Conservation (phyloP, 2,113 vertebrate species). For the Aptenodytes forsteri region DNA sequence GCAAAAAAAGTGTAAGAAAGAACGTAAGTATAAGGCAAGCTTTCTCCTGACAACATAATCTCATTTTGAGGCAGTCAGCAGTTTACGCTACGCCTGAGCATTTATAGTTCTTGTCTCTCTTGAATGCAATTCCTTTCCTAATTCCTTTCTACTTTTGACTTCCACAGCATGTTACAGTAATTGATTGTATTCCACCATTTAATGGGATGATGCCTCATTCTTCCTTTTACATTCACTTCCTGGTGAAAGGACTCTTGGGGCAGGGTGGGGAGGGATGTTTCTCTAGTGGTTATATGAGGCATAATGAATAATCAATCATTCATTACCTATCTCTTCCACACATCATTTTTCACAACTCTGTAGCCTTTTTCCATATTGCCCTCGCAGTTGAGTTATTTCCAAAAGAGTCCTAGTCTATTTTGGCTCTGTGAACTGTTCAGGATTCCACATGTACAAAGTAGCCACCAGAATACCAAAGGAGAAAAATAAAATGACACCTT, state of each 20-base stretch:
- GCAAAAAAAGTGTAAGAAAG: neutral
- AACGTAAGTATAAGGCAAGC: neutral
- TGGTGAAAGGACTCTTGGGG: neutral
- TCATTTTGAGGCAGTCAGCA: neutral
- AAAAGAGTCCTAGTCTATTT: neutral
- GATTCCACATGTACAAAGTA: neutral
- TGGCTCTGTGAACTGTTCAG: neutral
- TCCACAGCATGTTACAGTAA: neutral
- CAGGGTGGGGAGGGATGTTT: neutral
- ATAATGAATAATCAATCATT: neutral
- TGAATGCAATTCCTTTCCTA: neutral
- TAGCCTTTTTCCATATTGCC: neutral
- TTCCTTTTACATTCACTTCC: neutral
- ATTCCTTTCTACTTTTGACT: neutral
- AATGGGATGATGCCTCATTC: neutral
- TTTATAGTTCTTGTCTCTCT: neutral
- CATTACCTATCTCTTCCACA: neutral
- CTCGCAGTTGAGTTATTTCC: rapidly evolving
- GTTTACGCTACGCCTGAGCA: neutral
- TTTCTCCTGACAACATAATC: neutral
- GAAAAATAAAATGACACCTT: neutral
- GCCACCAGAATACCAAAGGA: neutral
- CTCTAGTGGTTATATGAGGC: neutral
- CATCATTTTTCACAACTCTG: neutral
- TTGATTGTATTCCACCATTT: neutral